phyloP scores from a whole-genome alignment of 2,113 vertebrate genomes.

The Danio rerio region GRCz12tu NC_133181.1:21433001-21433500 shows the following conservation, averaged over 20 bases:
- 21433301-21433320: conserved; percentile 21
- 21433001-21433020: background rate
- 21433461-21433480: no score
- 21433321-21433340: background rate
- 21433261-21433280: background rate
- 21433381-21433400: background rate
- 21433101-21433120: background rate
- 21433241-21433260: conserved; percentile 3
- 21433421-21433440: no score
- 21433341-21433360: background rate
- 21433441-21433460: no score
- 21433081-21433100: background rate
- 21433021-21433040: no score
- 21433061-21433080: background rate
- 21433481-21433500: no score
- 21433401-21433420: no score
- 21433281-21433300: conserved; percentile 31
- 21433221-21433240: background rate
- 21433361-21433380: background rate
- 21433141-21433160: background rate
- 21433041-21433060: background rate
- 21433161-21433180: background rate
- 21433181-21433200: background rate
- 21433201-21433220: background rate
- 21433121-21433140: background rate